A percentile compares a stretch with the other conserved stretches of the same genome.
Evolutionary conservation across 2,113 vertebrate genomes (phyloP).

Genomic region (Ptyas mucosa): DNA sequence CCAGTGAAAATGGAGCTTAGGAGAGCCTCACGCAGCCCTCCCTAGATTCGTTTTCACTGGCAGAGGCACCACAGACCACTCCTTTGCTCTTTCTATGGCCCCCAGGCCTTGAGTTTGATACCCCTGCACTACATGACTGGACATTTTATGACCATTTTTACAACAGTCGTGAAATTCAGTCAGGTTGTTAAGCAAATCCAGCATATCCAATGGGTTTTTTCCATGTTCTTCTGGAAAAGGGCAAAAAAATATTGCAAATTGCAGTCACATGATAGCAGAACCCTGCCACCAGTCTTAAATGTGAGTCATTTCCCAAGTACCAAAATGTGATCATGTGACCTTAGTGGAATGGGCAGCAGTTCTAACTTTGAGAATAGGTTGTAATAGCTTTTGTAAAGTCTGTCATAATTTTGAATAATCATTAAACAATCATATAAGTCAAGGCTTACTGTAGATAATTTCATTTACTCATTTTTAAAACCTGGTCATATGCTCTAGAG

Average conservation of each 20-base stretch:
- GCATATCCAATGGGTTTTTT: neutral
- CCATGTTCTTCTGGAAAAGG: neutral
- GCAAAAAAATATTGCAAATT: neutral
- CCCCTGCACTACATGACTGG: neutral
- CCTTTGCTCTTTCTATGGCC: too few relatives aligned
- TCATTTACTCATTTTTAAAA: neutral
- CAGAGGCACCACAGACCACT: too few relatives aligned
- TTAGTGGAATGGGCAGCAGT: neutral
- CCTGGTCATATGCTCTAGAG: neutral
- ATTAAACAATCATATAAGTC: neutral
- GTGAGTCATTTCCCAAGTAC: neutral
- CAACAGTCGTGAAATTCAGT: neutral
- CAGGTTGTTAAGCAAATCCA: neutral
- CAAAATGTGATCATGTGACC: neutral
- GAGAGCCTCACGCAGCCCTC: too few relatives aligned
- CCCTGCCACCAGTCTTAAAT: neutral
- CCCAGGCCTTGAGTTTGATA: too few relatives aligned
- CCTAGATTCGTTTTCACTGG: too few relatives aligned
- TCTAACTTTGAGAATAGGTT: neutral
- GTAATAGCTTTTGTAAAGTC: neutral
- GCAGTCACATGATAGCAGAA: neutral
- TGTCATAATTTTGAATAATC: neutral
- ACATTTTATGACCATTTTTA: neutral
- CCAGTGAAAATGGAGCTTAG: too few relatives aligned
- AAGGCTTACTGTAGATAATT: neutral